Conservation (phyloP, 2,888 invertebrate species). For the Rhagium mordax region DNA sequence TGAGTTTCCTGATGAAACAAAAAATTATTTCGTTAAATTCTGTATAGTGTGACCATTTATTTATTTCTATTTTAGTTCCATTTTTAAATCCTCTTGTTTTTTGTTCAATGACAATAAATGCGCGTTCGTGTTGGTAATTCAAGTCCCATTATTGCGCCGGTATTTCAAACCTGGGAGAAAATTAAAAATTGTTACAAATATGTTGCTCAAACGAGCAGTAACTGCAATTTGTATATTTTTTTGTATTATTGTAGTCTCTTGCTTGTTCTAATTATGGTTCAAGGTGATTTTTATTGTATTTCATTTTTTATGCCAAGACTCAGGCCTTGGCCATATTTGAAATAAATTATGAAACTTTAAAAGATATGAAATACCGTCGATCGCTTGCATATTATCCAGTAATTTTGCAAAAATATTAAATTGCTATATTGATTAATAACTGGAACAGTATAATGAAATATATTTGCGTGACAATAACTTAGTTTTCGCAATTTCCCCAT, state of each 20-base stretch:
- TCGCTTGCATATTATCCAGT: conserved; percentile 4
- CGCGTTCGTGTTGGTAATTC: too few species aligned
- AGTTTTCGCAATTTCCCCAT: background rate
- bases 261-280: conserved; percentile 10
- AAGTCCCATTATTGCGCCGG: too few species aligned
- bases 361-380: conserved; percentile 8
- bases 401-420: conserved; percentile 27
- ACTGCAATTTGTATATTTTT: background rate
- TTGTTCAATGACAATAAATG: too few species aligned
- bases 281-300: conserved; percentile 23
- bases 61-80: too few species aligned
- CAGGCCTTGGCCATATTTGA: conserved; percentile 26
- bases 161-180: too few species aligned
- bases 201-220: background rate
- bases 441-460: conserved; percentile 10
- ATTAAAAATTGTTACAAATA: background rate
- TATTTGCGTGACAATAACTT: background rate
- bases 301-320: conserved; percentile 2
- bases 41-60: too few species aligned
- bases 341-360: conserved; percentile 16
- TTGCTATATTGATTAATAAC: conserved; percentile 8
- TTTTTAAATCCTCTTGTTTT: too few species aligned
- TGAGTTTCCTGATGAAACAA: too few species aligned
- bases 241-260: background rate
- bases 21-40: too few species aligned